phyloP scores from a whole-genome alignment of 2,113 vertebrate genomes.

The Petromus typicus region DNA sequence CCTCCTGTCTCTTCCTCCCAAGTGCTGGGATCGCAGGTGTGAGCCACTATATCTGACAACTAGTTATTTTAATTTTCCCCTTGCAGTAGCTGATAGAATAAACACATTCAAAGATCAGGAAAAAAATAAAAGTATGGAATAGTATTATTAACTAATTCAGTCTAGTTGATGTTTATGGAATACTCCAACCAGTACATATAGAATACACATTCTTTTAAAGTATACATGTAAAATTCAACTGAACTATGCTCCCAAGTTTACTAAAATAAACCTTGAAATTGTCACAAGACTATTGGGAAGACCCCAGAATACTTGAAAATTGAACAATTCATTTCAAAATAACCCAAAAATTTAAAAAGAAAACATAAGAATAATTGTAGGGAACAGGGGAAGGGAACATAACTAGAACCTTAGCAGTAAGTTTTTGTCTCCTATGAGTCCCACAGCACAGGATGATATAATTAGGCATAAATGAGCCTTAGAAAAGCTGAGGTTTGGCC shows the following conservation, averaged over 20 bases:
- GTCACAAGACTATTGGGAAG: not conserved
- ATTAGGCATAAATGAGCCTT: too few relatives aligned
- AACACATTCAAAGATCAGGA: not conserved
- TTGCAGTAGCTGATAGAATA: not conserved
- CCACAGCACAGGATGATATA: too few relatives aligned
- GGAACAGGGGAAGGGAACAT: too few relatives aligned
- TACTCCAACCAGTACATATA: not conserved
- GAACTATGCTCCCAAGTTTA: not conserved
- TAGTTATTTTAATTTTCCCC: not conserved
- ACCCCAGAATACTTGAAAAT: not conserved
- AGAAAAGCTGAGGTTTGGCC: too few relatives aligned
- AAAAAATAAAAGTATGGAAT: not conserved
- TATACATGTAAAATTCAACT: not conserved
- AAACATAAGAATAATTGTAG: not conserved
- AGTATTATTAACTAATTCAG: not conserved
- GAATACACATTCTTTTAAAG: not conserved
- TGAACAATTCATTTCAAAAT: not conserved
- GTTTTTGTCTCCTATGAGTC: too few relatives aligned
- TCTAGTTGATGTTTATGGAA: not conserved
- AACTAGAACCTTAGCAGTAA: too few relatives aligned
- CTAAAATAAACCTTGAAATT: not conserved
- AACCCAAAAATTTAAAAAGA: not conserved
- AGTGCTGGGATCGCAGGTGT: too few relatives aligned
- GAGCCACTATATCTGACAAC: too few relatives aligned
- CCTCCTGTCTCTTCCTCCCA: too few relatives aligned